Evolutionary conservation across 2,888 invertebrate genomes (phyloP), one percentile per base, ranked within the genome.

Genomic region (Apamea sordens): DNA sequence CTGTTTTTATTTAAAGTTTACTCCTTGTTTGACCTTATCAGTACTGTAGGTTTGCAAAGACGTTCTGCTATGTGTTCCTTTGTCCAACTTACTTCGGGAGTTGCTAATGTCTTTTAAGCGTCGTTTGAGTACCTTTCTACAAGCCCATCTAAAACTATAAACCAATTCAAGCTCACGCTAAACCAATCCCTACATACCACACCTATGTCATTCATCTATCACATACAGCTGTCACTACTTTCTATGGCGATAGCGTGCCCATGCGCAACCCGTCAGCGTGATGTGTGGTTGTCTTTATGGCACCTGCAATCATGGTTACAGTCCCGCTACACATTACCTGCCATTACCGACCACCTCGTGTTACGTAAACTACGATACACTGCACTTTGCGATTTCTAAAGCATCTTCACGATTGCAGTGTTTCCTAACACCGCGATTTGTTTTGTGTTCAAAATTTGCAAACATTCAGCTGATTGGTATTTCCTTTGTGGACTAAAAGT

Each of bases 351-450:
- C 84, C 73, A 77, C 84, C 73, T 86, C 83, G 85, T 74, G 79
- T 92, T 90, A 90, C 88, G 87, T 86, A 86, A 91, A 86, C 73
- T 86, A 71, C 82, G 73, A 89, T 86, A 87, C 82, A 82, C 86
- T 81, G 81, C 83, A 85, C 82, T 90, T 90, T 89, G 76, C 84
- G 87, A 90, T 90, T 92, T 89, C 88, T 73, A 78, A 89, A 86
- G 88, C 89, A 79, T 91, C 87, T 85, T 87, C 82, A 76, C 82
- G 78, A 82, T 84, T 76, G 75, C 63, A 61, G 65, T 79, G 80
- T 81, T 89, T 79, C 64, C 59, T 76, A 84, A 88, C 76, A 73
- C 18, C 18, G 21, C 64, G 76, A 87, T 86, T 88, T 89, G 88
- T 87, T 90, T 86, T 89, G 88, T 85, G 88, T 86, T 84, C 47